phyloP scores from a whole-genome alignment of 1,140 invertebrate genomes.

The Zelostemma sp. region DNA sequence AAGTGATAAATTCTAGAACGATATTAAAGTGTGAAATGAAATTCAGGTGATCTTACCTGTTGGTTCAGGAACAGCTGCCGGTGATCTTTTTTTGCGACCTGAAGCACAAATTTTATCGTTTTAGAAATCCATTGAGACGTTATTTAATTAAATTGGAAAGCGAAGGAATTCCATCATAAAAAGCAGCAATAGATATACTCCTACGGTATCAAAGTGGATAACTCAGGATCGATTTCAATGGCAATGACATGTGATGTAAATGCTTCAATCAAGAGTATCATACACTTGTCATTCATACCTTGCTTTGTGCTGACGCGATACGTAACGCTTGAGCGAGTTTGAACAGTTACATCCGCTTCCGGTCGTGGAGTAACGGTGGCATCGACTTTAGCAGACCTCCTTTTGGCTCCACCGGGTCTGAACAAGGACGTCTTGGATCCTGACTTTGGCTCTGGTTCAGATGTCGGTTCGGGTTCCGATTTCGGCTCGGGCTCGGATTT shows the following conservation, averaged over 20 bases:
- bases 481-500: conserved; percentile 64
- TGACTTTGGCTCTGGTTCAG: conserved; percentile 54
- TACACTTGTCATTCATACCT: conserved; percentile 58
- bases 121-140: too few relatives aligned
- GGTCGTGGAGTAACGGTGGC: conserved; percentile 46
- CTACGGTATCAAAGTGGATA: too few relatives aligned
- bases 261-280: conserved; percentile 2
- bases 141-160: too few relatives aligned
- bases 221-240: conserved; percentile 5
- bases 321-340: conserved; percentile 76
- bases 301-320: conserved; percentile 77
- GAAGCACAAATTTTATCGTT: conserved; percentile 4
- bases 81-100: conserved; percentile 61
- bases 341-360: conserved; percentile 74
- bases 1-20: neutral
- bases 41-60: conserved; percentile 51
- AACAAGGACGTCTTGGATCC: conserved; percentile 53
- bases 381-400: conserved; percentile 63
- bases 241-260: conserved; percentile 10
- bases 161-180: too few relatives aligned
- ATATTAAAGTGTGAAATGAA: conserved; percentile 1
- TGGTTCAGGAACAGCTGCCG: conserved; percentile 35
- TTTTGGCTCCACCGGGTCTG: conserved; percentile 62
- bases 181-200: too few relatives aligned
- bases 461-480: conserved; percentile 61